These are phyloP conservation scores for Hyppa rectilinea DNA, from an alignment of 2,888 invertebrate species.

Conservation along the genomic window DNA sequence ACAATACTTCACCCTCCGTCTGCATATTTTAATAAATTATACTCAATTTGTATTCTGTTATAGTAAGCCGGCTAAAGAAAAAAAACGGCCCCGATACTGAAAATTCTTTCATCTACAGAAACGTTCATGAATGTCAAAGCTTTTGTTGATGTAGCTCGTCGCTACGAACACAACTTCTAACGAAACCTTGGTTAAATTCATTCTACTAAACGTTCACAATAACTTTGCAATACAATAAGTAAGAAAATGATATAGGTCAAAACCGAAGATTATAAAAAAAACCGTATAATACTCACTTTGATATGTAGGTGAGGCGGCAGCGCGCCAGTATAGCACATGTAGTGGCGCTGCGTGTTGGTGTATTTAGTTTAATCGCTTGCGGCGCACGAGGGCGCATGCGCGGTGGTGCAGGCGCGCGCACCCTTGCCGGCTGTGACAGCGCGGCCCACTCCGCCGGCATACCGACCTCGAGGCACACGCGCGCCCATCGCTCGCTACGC, in stretches of 20 bases:
- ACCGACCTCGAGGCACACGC: constrained; percentile 86
- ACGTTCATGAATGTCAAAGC: constrained; percentile 25
- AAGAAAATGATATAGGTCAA: constrained; percentile 49
- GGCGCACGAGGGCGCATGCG: constrained; percentile 80
- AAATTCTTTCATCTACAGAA: constrained; percentile 25
- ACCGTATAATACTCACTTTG: constrained; percentile 70
- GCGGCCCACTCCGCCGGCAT: constrained; percentile 87
- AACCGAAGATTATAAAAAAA: constrained; percentile 53
- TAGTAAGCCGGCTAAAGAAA: background rate
- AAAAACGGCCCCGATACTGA: constrained; percentile 23
- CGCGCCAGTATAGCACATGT: constrained; percentile 71
- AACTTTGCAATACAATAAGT: constrained; percentile 22
- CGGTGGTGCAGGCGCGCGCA: constrained; percentile 83
- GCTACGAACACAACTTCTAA: constrained; percentile 20
- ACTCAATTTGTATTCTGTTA: background rate
- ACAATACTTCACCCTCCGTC: constrained; percentile 23
- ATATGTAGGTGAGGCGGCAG: constrained; percentile 69
- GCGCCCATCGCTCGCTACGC: constrained; percentile 84
- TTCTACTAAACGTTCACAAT: constrained; percentile 22
- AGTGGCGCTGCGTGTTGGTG: constrained; percentile 71
- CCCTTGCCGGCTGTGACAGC: constrained; percentile 78
- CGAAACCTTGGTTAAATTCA: constrained; percentile 9
- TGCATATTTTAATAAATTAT: constrained; percentile 25
- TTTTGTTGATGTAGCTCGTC: constrained; percentile 49
- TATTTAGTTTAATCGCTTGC: constrained; percentile 67